A percentile compares a stretch with the other conserved stretches of the same genome.
phyloP scores from a whole-genome alignment of 1,140 invertebrate species.

The Aporrectodea caliginosa region DNA sequence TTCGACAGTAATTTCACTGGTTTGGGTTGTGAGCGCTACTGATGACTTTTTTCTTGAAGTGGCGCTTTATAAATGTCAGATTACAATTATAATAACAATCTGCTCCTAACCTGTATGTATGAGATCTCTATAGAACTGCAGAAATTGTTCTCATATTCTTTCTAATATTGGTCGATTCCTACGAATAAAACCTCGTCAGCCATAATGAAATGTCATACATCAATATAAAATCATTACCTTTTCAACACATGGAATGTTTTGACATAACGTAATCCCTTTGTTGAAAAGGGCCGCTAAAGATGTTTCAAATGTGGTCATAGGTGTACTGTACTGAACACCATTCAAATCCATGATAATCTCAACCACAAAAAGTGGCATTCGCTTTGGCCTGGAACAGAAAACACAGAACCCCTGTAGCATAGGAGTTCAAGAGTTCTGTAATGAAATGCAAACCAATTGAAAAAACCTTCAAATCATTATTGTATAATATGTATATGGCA shows the following conservation, averaged over 20 bases:
- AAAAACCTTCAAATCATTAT: no score
- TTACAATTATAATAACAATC: slow-evolving; percentile 19
- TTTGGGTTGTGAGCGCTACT: no score
- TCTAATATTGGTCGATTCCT: no score
- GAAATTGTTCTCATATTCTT: neutral
- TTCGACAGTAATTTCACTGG: no score
- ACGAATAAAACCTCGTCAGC: neutral
- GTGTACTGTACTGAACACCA: neutral
- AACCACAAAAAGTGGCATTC: slow-evolving; percentile 51
- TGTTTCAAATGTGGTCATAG: neutral
- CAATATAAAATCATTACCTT: slow-evolving; percentile 42
- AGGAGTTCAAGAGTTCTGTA: no score
- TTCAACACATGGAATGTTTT: slow-evolving; percentile 68
- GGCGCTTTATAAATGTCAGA: no score
- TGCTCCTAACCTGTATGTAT: neutral
- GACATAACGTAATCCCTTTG: slow-evolving; percentile 63
- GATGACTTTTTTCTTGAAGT: no score
- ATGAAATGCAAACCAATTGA: no score
- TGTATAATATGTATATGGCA: no score
- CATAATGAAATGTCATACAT: neutral
- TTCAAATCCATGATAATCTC: neutral
- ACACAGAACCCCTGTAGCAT: no score
- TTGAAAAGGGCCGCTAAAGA: slow-evolving; percentile 59
- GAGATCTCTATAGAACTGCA: neutral
- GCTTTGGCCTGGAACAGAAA: neutral